Evolutionary conservation across 1,140 invertebrate species (phyloP).

Genomic region (Halesus radiatus): DNA sequence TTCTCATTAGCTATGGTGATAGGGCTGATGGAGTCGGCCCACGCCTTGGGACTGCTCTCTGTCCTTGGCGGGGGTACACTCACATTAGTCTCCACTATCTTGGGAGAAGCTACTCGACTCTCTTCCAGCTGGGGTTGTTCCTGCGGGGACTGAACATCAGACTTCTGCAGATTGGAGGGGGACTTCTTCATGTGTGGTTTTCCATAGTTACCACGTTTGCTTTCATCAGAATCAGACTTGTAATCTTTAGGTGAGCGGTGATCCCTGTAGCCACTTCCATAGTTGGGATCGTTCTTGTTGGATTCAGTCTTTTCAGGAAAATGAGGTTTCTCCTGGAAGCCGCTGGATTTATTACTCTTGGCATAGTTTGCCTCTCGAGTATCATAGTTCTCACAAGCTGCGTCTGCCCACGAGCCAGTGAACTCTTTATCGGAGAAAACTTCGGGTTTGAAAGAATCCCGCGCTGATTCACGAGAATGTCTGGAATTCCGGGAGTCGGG

Average conservation of each 20-base stretch:
- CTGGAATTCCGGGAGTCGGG: conserved; percentile 71
- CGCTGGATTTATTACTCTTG: conserved; percentile 35
- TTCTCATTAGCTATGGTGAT: conserved; percentile 49
- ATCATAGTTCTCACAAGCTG: conserved; percentile 62
- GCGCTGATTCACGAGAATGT: conserved; percentile 68
- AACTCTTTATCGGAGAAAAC: conserved; percentile 46
- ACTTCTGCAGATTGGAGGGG: no score
- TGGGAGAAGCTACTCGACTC: conserved; percentile 9
- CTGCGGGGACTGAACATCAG: conserved; percentile 26
- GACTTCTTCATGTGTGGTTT: conserved; percentile 43
- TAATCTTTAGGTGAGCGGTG: conserved; percentile 48
- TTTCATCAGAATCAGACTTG: conserved; percentile 55
- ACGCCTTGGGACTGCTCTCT: conserved; percentile 62
- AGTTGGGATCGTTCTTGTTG: conserved; percentile 42
- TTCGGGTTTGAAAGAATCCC: conserved; percentile 59
- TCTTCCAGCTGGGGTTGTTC: conserved; percentile 26
- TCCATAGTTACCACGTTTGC: conserved; percentile 36
- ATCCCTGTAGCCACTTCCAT: conserved; percentile 40
- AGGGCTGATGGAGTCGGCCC: conserved; percentile 66
- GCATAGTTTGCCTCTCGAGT: conserved; percentile 32
- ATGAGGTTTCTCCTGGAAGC: conserved; percentile 38
- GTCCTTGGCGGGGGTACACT: conserved; percentile 1
- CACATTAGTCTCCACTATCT: conserved; percentile 2
- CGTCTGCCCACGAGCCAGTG: conserved; percentile 63
- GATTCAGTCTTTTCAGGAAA: conserved; percentile 46